phyloP scores from a whole-genome alignment of 2,113 vertebrate genomes.

The Mionectes macconnelli region DNA sequence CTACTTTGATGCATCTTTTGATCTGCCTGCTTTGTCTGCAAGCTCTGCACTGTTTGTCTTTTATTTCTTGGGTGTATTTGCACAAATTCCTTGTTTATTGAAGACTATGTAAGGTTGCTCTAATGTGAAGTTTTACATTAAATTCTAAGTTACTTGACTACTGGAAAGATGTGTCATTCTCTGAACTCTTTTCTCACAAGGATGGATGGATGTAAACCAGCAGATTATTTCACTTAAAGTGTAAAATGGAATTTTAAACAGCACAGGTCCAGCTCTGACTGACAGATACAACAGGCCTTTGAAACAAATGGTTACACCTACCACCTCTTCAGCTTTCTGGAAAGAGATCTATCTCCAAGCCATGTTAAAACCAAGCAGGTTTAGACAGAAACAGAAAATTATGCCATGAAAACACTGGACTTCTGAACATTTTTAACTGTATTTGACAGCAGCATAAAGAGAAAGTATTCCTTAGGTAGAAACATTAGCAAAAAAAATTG shows the following conservation, averaged over 20 bases:
- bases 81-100: background rate
- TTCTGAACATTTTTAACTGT: background rate
- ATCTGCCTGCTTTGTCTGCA: background rate
- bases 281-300: accelerated
- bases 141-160: background rate
- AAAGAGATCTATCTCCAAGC: background rate
- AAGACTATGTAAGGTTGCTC: background rate
- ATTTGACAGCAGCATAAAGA: background rate
- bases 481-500: background rate
- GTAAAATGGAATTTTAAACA: background rate
- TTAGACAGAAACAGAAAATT: background rate
- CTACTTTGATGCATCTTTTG: background rate
- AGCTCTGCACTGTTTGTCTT: background rate
- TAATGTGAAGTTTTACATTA: background rate
- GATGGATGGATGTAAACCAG: background rate
- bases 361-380: background rate
- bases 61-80: background rate
- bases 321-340: background rate
- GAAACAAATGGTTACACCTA: background rate
- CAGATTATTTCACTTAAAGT: background rate
- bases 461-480: background rate
- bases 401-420: background rate
- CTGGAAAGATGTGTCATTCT: background rate
- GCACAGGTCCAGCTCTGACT: background rate
- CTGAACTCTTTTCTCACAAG: background rate